Conservation (phyloP, 2,888 invertebrate species). For the Euproctis similis region DNA sequence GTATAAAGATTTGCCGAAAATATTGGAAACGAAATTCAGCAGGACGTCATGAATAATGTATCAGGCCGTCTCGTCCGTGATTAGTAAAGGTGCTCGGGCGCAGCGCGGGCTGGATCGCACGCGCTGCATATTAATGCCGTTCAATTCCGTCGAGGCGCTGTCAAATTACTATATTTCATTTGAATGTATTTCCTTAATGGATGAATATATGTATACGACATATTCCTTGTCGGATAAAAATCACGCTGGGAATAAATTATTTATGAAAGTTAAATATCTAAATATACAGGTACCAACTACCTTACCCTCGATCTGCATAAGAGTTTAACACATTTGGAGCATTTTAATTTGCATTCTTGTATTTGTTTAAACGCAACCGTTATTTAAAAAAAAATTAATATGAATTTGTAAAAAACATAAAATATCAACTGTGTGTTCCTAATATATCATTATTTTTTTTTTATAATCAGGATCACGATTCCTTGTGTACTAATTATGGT, state of each 20-base stretch:
- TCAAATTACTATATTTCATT: constrained; percentile 52
- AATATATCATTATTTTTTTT: too few relatives aligned
- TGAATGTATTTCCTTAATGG: constrained; percentile 42
- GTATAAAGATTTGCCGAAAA: constrained; percentile 42
- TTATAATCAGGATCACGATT: too few relatives aligned
- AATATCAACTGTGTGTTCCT: too few relatives aligned
- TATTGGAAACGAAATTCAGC: constrained; percentile 45
- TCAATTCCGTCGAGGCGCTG: constrained; percentile 43
- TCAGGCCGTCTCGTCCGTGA: constrained; percentile 53
- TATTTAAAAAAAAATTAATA: too few relatives aligned
- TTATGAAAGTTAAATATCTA: constrained; percentile 25
- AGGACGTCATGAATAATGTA: constrained; percentile 62
- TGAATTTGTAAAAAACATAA: too few relatives aligned
- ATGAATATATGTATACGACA: constrained; percentile 43
- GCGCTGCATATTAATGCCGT: constrained; percentile 67
- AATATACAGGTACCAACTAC: too few relatives aligned
- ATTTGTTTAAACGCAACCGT: too few relatives aligned
- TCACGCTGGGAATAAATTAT: constrained; percentile 16
- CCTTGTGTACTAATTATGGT: too few relatives aligned
- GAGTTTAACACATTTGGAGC: too few relatives aligned
- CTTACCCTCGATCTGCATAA: too few relatives aligned
- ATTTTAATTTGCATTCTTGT: too few relatives aligned
- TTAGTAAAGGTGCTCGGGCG: constrained; percentile 51
- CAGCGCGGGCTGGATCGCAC: constrained; percentile 47
- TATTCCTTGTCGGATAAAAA: constrained; percentile 30